phyloP scores from a whole-genome alignment of 1,140 invertebrate species.

The Drosophila nikananu region DNA sequence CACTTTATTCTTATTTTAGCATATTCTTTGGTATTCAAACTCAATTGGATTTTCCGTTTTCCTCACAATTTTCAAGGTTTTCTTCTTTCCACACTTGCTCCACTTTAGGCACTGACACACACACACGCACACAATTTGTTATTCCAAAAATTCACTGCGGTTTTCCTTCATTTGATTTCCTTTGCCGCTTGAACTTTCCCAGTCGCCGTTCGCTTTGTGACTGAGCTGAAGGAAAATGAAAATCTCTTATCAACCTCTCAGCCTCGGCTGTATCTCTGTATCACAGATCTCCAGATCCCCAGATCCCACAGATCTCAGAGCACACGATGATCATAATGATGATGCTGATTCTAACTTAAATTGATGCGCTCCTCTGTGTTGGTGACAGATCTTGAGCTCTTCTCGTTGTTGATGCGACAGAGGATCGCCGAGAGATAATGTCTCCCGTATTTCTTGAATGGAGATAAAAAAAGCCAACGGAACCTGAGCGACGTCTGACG shows the following conservation, averaged over 20 bases:
- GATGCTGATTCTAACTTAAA: conserved; percentile 74
- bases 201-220: conserved; percentile 73
- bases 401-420: conserved; percentile 48
- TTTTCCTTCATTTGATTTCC: conserved; percentile 4
- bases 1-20: neutral
- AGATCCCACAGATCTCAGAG: conserved; percentile 35
- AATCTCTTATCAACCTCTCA: conserved; percentile 66
- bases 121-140: conserved; percentile 4
- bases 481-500: conserved; percentile 66
- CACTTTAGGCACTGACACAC: conserved; percentile 18
- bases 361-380: conserved; percentile 56
- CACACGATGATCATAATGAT: conserved; percentile 46
- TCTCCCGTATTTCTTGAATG: conserved; percentile 63
- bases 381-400: conserved; percentile 57
- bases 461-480: conserved; percentile 52
- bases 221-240: conserved; percentile 58
- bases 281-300: conserved; percentile 27
- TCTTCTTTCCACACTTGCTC: conserved; percentile 9
- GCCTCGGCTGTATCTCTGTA: conserved; percentile 42
- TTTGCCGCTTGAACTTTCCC: conserved; percentile 54
- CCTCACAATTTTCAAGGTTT: conserved; percentile 45
- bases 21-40: conserved; percentile 7
- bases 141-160: conserved; percentile 5
- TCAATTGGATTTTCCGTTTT: conserved; percentile 19
- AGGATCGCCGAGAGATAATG: conserved; percentile 64